Conservation (phyloP, 2,797 vertebrate species). For the Sparidentex hasta region DNA sequence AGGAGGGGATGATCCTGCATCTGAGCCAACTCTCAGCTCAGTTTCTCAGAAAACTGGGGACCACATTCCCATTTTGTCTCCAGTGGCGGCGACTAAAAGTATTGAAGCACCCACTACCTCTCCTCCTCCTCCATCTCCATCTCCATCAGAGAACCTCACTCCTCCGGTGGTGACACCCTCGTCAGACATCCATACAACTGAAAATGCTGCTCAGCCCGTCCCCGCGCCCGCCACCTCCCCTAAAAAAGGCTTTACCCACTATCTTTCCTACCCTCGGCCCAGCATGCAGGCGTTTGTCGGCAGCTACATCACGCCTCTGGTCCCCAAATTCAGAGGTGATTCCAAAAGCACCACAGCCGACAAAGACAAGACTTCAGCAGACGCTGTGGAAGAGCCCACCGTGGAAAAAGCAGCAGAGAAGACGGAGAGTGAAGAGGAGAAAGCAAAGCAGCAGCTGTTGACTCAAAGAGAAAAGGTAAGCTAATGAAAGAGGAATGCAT, state of each 20-base stretch:
- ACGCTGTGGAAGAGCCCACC: background rate
- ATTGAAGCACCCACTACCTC: conserved; percentile 32
- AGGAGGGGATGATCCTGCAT: background rate
- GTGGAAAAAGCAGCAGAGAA: conserved; percentile 77
- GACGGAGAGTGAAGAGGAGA: conserved; percentile 75
- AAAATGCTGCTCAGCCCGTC: conserved; percentile 38
- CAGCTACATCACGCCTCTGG: conserved; percentile 93
- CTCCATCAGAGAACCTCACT: conserved; percentile 31
- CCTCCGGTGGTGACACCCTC: conserved; percentile 13
- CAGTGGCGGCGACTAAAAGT: conserved; percentile 66
- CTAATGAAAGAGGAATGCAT: background rate
- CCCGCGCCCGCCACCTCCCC: conserved; percentile 72
- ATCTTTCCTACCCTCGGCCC: conserved; percentile 92
- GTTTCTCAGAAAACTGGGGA: conserved; percentile 21
- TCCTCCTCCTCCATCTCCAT: conserved; percentile 3
- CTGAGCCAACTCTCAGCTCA: conserved; percentile 16
- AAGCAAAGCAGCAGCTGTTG: conserved; percentile 83
- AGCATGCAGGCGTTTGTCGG: conserved; percentile 95
- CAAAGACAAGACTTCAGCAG: conserved; percentile 75
- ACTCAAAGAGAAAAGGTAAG: conserved; percentile 93
- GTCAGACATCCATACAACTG: conserved; percentile 16
- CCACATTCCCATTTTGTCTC: conserved; percentile 63
- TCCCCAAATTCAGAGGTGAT: conserved; percentile 91
- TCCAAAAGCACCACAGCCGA: conserved; percentile 81
- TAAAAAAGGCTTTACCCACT: conserved; percentile 92